These are phyloP conservation scores for Brachyhypopomus gauderio DNA, from an alignment of 2,113 vertebrate genomes.

Conservation along the genomic window DNA sequence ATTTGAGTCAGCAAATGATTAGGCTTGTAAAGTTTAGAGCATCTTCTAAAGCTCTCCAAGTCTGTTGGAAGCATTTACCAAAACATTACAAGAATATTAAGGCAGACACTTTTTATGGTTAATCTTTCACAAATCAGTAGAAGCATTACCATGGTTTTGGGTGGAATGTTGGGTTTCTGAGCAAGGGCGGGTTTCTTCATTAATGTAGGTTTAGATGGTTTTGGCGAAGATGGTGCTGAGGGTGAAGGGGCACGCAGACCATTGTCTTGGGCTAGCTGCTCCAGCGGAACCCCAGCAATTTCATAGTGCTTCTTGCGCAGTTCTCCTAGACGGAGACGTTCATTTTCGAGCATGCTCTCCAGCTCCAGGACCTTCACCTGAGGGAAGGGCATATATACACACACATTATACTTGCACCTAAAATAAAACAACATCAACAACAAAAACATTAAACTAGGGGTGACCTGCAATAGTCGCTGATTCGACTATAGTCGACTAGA, in stretches of 20 bases:
- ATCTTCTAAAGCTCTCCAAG: too few relatives aligned
- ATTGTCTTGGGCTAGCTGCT: slow-evolving; percentile 63
- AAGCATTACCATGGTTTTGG: slow-evolving; percentile 68
- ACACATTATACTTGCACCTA: too few relatives aligned
- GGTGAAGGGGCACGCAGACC: slow-evolving; percentile 54
- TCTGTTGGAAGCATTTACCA: too few relatives aligned
- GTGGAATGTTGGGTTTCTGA: slow-evolving; percentile 80
- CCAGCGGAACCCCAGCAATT: slow-evolving; percentile 75
- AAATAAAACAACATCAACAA: too few relatives aligned
- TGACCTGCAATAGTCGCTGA: too few relatives aligned
- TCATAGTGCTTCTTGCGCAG: slow-evolving; percentile 91
- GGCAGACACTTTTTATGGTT: too few relatives aligned
- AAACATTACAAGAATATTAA: too few relatives aligned
- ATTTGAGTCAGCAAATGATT: too few relatives aligned
- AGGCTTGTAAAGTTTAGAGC: too few relatives aligned
- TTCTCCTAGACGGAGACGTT: slow-evolving; percentile 87
- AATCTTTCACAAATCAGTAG: too few relatives aligned
- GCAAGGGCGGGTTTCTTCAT: slow-evolving; percentile 85
- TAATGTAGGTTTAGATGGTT: slow-evolving; percentile 65
- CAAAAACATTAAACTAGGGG: too few relatives aligned
- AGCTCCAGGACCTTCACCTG: slow-evolving; percentile 96
- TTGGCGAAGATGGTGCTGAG: slow-evolving; percentile 62
- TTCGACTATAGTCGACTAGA: too few relatives aligned
- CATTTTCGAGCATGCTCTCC: slow-evolving; percentile 84
- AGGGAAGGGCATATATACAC: neutral